Evolutionary conservation across 2,888 invertebrate species (phyloP), one percentile per base, ranked within the genome.

Genomic region (Harpalus rufipes): DNA sequence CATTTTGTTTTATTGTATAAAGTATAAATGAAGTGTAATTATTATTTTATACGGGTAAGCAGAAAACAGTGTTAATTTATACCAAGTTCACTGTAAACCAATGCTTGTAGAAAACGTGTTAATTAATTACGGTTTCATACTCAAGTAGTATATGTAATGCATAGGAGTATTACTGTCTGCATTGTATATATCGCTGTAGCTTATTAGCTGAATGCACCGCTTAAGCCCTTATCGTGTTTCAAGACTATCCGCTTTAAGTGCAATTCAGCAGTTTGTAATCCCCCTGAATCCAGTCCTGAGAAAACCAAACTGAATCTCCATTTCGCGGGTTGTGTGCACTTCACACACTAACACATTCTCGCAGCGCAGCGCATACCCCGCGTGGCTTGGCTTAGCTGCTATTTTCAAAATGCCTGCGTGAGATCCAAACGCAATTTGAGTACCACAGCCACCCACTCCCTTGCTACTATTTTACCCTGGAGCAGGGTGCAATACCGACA

Each of bases 351-450:
- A 68, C 21, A 68, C 68, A 68, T 25, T 25, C 25, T 10, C 25
- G 25, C 25, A 25, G 3, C 63, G 18, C 25, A 63, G 7, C 63
- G 12, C 25, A 63, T 25, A 12, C 10, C 32, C 59, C n/a, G 39
- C 32, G 32, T 16, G 59, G 16, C 16, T 14, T 7, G 59, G 14
- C 59, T 14, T 7, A 6, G 14, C 14, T 32, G 68, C 39, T 68
- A 68, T 68, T 68, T 68, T 39, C 25, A 16, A 68, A 68, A 63
- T 63, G 63, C 25, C 63, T 68, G 68, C 68, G 68, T 68, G 68
- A 41, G 68, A 68, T 68, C 68, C 68, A 12, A 68, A 68, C 39
- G 68, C 68, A 68, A 68, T 68, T 68, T 68, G 68, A 68, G 68
- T 68, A 32, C 32, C 39, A n/a, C 68, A 59, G 63, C 25, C 63